A percentile compares a stretch with the other conserved stretches of the same genome.
phyloP scores from a whole-genome alignment of 2,888 invertebrate species.

The Pomacea canaliculata region DNA sequence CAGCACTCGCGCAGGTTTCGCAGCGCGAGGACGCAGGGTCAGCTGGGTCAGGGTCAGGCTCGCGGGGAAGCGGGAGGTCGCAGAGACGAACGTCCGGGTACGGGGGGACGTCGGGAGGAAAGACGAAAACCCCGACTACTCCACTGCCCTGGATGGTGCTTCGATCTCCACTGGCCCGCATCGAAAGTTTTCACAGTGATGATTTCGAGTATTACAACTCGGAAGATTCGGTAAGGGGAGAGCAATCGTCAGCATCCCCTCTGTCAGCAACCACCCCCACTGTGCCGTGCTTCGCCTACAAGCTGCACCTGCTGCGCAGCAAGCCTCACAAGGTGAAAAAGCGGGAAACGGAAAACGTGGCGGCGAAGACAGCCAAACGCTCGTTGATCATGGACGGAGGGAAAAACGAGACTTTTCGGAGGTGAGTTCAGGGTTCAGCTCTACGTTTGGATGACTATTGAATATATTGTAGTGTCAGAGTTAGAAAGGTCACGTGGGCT shows the following conservation, averaged over 20 bases:
- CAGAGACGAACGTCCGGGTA: constrained; percentile 20
- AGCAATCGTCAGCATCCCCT: constrained; percentile 36
- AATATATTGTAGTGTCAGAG: no score
- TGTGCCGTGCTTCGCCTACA: constrained; percentile 62
- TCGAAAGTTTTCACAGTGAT: constrained; percentile 65
- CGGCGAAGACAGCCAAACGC: constrained; percentile 10
- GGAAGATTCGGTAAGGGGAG: constrained; percentile 28
- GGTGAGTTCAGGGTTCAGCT: neutral
- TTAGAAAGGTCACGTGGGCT: no score
- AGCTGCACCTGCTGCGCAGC: constrained; percentile 52
- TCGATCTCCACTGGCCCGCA: constrained; percentile 60
- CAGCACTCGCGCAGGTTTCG: neutral
- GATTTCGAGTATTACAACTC: constrained; percentile 53
- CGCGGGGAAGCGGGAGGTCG: constrained; percentile 23
- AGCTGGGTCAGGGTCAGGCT: constrained; percentile 8
- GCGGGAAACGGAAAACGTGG: constrained; percentile 6
- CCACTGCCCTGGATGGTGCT: constrained; percentile 55
- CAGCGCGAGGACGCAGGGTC: constrained; percentile 8
- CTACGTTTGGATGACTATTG: no score
- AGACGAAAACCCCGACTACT: constrained; percentile 49
- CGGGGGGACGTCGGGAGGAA: constrained; percentile 11
- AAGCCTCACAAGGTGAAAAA: constrained; percentile 46
- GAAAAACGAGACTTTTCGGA: neutral
- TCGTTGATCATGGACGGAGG: neutral
- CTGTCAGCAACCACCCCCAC: constrained; percentile 58